Conservation (phyloP, 2,113 vertebrate genomes). For the Enhydra lutris region DNA sequence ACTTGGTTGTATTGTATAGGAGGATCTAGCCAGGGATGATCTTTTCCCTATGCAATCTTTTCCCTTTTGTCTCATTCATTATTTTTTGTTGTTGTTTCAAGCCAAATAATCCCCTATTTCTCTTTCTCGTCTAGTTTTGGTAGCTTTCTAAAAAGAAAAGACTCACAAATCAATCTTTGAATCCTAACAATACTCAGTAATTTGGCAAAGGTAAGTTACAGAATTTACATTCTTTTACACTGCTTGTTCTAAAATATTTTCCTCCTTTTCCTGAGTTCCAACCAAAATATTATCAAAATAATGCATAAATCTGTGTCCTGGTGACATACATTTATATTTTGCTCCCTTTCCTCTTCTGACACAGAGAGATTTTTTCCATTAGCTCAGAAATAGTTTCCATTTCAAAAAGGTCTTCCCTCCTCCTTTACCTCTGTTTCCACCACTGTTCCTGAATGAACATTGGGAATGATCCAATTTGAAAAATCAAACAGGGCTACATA, state of each 20-base stretch:
- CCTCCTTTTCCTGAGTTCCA: neutral
- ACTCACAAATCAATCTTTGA: neutral
- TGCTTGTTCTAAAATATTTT: neutral
- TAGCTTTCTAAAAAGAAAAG: neutral
- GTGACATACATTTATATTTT: neutral
- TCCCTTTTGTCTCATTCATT: neutral
- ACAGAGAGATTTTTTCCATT: neutral
- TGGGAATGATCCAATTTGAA: neutral
- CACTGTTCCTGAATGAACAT: neutral
- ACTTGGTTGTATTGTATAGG: neutral
- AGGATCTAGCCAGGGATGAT: neutral
- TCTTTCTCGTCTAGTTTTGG: neutral
- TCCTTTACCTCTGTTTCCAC: neutral
- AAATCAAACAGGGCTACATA: neutral
- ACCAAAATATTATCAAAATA: neutral
- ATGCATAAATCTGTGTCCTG: neutral
- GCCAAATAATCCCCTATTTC: neutral
- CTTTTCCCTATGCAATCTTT: neutral
- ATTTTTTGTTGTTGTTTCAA: neutral
- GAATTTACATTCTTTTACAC: neutral
- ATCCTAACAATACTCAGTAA: neutral
- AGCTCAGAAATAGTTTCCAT: neutral
- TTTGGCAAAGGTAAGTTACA: neutral
- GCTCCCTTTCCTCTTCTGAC: neutral
- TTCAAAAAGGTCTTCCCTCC: neutral